Percentiles rank a stretch among this genome's conserved stretches.
Evolutionary conservation across 1,140 invertebrate genomes (phyloP).

Genomic region (Mizuhopecten yessoensis): DNA sequence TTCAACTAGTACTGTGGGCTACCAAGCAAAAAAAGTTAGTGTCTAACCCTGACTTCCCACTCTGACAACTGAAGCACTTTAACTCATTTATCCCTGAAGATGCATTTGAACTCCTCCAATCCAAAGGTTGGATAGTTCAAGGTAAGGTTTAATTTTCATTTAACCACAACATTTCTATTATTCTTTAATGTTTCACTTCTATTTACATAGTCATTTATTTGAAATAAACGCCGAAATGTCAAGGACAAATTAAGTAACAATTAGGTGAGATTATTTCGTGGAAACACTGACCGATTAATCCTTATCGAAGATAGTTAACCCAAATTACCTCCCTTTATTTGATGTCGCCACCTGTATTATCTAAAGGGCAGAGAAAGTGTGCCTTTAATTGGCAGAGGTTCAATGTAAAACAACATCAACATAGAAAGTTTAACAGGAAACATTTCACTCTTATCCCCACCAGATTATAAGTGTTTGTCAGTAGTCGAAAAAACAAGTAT

Average conservation of each 20-base stretch:
- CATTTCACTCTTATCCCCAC: neutral
- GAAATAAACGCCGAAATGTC: neutral
- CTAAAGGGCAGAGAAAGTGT: neutral
- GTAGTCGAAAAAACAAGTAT: neutral
- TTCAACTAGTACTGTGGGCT: too few species aligned
- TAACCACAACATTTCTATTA: too few species aligned
- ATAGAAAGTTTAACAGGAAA: neutral
- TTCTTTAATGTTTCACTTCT: too few species aligned
- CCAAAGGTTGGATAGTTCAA: too few species aligned
- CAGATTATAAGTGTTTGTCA: neutral
- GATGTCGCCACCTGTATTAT: neutral
- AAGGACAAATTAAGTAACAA: neutral
- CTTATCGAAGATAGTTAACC: neutral
- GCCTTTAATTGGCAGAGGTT: conserved; percentile 5
- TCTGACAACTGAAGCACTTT: too few species aligned
- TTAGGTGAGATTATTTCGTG: too few species aligned
- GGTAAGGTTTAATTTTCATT: too few species aligned
- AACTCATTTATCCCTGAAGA: too few species aligned
- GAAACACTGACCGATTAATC: neutral
- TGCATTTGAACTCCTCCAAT: too few species aligned
- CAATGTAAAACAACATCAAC: neutral
- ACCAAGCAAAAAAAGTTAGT: too few species aligned
- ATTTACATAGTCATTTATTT: too few species aligned
- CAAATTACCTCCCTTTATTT: neutral
- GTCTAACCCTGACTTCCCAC: too few species aligned